These are phyloP conservation scores for Cremastinae sp. DNA, from an alignment of 2,888 invertebrate species.

Conservation along the genomic window DNA sequence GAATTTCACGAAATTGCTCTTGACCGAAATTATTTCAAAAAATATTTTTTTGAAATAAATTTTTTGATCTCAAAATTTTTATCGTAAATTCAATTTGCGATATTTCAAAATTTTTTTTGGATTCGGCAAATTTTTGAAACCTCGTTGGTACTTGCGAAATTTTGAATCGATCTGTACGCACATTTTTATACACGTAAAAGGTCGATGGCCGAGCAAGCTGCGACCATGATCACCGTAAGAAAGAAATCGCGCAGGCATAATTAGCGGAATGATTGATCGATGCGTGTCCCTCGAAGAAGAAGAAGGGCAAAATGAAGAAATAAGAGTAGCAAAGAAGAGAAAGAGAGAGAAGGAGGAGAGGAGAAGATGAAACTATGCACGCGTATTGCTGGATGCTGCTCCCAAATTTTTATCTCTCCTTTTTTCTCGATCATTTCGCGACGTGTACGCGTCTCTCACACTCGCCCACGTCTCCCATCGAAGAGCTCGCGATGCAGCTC, in stretches of 20 bases:
- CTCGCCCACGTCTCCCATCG: slow-evolving; percentile 57
- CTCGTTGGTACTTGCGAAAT: not conserved
- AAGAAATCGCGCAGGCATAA: slow-evolving; percentile 78
- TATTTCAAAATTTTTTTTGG: no score
- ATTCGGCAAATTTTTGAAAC: not conserved
- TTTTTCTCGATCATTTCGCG: slow-evolving; percentile 42
- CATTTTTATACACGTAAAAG: slow-evolving; percentile 49
- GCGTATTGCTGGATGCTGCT: slow-evolving; percentile 70
- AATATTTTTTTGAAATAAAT: no score
- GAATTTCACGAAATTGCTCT: no score
- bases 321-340: no score
- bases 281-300: slow-evolving; percentile 73
- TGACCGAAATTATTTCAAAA: no score
- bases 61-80: no score
- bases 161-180: slow-evolving; percentile 12
- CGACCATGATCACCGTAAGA: slow-evolving; percentile 71
- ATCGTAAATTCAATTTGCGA: no score
- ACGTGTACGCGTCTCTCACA: slow-evolving; percentile 36
- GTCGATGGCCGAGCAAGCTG: slow-evolving; percentile 68
- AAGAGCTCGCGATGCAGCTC: slow-evolving; percentile 55
- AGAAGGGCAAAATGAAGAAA: slow-evolving; percentile 11
- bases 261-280: slow-evolving; percentile 79
- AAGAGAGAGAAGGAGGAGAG: slow-evolving; percentile 15
- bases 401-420: slow-evolving; percentile 49
- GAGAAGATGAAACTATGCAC: slow-evolving; percentile 69